Evolutionary conservation across 2,797 vertebrate genomes (phyloP), one percentile per base, ranked within the genome.

Genomic region (Eutrigla gurnardus): DNA sequence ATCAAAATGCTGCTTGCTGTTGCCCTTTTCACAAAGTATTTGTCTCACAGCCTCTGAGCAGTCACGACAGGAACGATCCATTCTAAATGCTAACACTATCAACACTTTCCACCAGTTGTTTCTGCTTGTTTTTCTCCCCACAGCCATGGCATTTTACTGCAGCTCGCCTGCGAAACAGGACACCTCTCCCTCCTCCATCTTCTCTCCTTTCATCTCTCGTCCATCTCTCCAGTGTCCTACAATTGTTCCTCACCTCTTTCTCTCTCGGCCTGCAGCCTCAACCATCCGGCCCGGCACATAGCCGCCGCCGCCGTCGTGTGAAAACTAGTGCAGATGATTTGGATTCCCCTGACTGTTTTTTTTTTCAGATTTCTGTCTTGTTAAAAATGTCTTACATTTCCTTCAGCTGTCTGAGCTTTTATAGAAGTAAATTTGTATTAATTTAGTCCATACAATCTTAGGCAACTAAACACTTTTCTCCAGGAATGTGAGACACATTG

Each of bases 51-150:
- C 59, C 53, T 39, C 50, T 36, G n/a, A 64, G 75, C 73, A 49
- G 73, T 35, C 75, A 53, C 15, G 25, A 82, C 77, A 63, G 83
- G 72, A 74, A 73, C 57, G 65, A 81, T 71, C 60, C 63, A 65
- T 72, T 82, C 75, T 66, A 84, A 88, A 84, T 69, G 77, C 65
- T 63, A 84, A 79, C 69, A 11, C 73, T 11, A 68, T 80, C 84
- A 81, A 63, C 74, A 73, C 61, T 66, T 50, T 65, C 63, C 73
- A 73, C 14, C 25, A 49, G 46, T 58, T 32, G 55, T 78, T 63
- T 37, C 35, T 64, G 55, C 54, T 61, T 57, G 58, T 52, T 62
- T 60, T 61, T 57, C 58, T 32, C 42, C 57, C 5, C 61, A 55
- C 47, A 3, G 32, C 39, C 2, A 9, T 71, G 71, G 76, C 66